phyloP scores from a whole-genome alignment of 2,797 vertebrate genomes.

The Coregonus ussuriensis region DNA sequence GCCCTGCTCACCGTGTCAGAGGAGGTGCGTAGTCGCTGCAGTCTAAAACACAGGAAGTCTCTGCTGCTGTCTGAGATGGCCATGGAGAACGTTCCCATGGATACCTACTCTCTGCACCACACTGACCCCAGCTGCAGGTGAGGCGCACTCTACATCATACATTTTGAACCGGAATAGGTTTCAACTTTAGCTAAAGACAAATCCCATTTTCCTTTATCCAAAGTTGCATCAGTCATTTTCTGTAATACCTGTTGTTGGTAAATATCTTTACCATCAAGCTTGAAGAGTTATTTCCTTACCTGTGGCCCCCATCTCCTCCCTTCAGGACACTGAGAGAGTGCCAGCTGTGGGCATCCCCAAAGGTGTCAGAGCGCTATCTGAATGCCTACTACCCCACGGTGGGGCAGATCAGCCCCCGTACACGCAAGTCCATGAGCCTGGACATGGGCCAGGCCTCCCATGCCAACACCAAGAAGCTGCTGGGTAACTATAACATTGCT shows the following conservation, averaged over 20 bases:
- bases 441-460: constrained; percentile 99
- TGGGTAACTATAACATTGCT: constrained; percentile 76
- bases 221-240: not conserved
- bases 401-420: constrained; percentile 95
- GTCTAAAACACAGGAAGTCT: constrained; percentile 96
- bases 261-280: too few species aligned
- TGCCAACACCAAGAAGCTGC: constrained; percentile 95
- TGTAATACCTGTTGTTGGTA: not conserved
- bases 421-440: constrained; percentile 97
- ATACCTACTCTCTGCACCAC: constrained; percentile 87
- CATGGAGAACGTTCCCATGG: constrained; percentile 95
- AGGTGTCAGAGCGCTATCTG: constrained; percentile 91
- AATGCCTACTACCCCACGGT: constrained; percentile 87
- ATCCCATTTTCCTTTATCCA: too few species aligned
- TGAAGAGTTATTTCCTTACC: not conserved
- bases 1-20: constrained; percentile 96
- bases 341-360: constrained; percentile 94
- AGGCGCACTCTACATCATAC: constrained; percentile 25
- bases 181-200: too few species aligned
- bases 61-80: constrained; percentile 91
- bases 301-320: constrained; percentile 17
- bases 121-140: constrained; percentile 88
- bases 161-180: too few species aligned
- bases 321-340: constrained; percentile 89
- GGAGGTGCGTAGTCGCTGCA: constrained; percentile 96